Percentiles rank a stretch among this genome's conserved stretches.
These are phyloP conservation scores for Holcopasites calliopsidis DNA, from an alignment of 1,140 invertebrate species.

Conservation along the genomic window DNA sequence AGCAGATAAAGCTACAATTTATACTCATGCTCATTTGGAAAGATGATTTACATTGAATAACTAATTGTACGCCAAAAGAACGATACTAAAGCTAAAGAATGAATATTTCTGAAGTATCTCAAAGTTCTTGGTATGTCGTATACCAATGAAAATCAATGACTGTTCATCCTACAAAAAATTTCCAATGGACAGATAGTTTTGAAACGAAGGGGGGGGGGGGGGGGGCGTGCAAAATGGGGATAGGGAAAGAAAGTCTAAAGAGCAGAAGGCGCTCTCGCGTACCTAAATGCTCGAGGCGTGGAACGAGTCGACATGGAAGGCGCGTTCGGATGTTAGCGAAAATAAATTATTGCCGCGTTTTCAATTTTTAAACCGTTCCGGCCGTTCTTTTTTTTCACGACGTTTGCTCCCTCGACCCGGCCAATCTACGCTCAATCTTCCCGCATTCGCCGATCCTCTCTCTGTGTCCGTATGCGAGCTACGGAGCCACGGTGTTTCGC, in stretches of 20 bases:
- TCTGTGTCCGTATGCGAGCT: conserved; percentile 56
- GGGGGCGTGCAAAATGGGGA: background rate
- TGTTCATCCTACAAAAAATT: no score
- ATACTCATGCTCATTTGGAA: no score
- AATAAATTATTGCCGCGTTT: conserved; percentile 50
- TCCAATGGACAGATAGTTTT: no score
- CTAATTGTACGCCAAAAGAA: background rate
- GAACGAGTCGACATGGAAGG: conserved; percentile 40
- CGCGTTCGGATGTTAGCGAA: conserved; percentile 45
- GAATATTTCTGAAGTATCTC: no score
- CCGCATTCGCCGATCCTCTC: conserved; percentile 51
- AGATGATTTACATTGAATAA: background rate
- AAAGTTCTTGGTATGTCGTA: no score
- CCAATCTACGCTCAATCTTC: conserved; percentile 65
- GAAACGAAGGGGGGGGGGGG: background rate
- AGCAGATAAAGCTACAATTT: no score
- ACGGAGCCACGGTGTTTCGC: conserved; percentile 58
- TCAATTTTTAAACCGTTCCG: conserved; percentile 47
- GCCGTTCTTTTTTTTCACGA: conserved; percentile 40
- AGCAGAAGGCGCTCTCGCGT: no score
- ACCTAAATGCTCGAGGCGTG: conserved; percentile 48
- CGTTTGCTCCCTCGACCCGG: conserved; percentile 45
- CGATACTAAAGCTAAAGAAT: no score
- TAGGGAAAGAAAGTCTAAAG: background rate
- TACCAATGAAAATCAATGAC: no score